Evolutionary conservation across 1,140 invertebrate genomes (phyloP).

Genomic region (Bombus cullumanus): DNA sequence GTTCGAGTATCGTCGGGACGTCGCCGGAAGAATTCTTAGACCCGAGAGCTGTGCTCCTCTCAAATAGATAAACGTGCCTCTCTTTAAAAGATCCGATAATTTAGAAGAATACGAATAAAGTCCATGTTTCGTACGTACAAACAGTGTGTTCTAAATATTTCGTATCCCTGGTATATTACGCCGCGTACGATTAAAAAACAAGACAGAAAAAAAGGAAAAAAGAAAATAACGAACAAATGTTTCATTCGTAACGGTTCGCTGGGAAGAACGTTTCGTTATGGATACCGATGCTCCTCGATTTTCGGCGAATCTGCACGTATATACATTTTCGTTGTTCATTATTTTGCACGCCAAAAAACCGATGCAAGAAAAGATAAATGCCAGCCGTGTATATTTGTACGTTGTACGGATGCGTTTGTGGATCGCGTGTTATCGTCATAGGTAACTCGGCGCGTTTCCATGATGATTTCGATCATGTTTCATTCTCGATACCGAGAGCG

Average conservation of each 20-base stretch:
- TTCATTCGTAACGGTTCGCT: background rate
- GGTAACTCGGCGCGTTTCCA: slow-evolving; percentile 20
- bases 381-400: background rate
- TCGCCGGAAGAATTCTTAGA: background rate
- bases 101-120: slow-evolving; percentile 28
- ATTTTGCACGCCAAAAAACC: background rate
- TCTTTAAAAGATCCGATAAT: background rate
- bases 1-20: background rate
- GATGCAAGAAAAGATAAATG: background rate
- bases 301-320: background rate
- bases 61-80: background rate
- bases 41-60: background rate
- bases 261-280: background rate
- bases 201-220: background rate
- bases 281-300: slow-evolving; percentile 3
- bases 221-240: background rate
- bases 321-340: slow-evolving; percentile 2
- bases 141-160: background rate
- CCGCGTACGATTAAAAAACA: background rate
- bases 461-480: slow-evolving; percentile 54
- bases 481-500: slow-evolving; percentile 48
- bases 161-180: background rate
- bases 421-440: slow-evolving; percentile 8
- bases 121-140: background rate
- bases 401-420: background rate